Evolutionary conservation across 1,140 invertebrate genomes (phyloP), one percentile per base, ranked within the genome.

Genomic region (Homarus americanus): DNA sequence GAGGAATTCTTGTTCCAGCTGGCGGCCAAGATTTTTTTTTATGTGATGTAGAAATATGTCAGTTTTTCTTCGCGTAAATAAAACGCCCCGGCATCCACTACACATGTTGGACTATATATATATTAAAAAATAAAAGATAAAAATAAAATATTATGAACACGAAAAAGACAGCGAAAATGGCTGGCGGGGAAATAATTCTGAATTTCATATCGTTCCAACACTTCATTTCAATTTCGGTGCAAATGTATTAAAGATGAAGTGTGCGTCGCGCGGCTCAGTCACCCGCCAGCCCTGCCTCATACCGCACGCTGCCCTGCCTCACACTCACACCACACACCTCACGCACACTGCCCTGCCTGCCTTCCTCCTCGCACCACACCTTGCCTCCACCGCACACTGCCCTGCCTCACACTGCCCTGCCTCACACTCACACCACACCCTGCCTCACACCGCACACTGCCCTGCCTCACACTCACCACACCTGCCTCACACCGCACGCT

Each of bases 211-310:
- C 34, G 69, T 24, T 66, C 40, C 40, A 86, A 86, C 83, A 86
- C 83, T 86, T 86, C 83, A 86, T 86, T 76, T 86, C 83, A 86
- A 86, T 86, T 86, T 86, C 72, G 72, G 69, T 86, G 83, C 83
- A 86, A 86, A 86, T 86, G 69, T 86, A 36, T 86, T 86, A 49
- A 86, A 86, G 69, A 73, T 86, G 79, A 82, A 2, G 12, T 34
- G 79, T 49, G 38, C 7, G 53, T 58, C 53, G 53, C 53, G n/a
- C n/a, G n/a, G n/a, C n/a, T n/a, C n/a, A n/a, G n/a, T n/a, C n/a
- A n/a, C n/a, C n/a, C n/a, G n/a, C n/a, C 10, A 24, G 53, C 44
- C 5, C 44, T 49, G 44, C 5, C 44, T 49, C 15, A 12, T 4
- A 4, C 44, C 5, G 44, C 44, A 7, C 5, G 44, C 44, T 49